Evolutionary conservation across 2,888 invertebrate species (phyloP).

Genomic region (Caenorhabditis angaria): DNA sequence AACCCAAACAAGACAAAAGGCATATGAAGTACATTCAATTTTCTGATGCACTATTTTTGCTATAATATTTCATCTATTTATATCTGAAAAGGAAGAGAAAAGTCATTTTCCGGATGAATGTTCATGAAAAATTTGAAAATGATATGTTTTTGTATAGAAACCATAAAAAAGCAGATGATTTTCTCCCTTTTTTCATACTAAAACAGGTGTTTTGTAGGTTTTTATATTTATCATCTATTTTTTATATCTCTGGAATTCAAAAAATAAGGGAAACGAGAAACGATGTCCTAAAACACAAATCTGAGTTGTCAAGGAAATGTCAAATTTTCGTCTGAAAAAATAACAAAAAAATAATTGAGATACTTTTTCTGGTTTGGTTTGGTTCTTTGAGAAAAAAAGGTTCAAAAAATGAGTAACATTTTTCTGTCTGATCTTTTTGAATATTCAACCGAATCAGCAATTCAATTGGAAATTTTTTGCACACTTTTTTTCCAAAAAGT

Average conservation of each 20-base stretch:
- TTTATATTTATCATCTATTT: background rate
- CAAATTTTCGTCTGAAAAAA: background rate
- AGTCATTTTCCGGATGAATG: too few relatives aligned
- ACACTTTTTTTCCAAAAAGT: too few relatives aligned
- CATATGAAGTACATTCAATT: too few relatives aligned
- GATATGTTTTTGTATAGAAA: background rate
- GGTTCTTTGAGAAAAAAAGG: background rate
- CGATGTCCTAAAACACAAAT: background rate
- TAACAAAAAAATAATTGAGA: too few relatives aligned
- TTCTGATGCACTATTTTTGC: too few relatives aligned
- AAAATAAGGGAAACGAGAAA: background rate
- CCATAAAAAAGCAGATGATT: background rate
- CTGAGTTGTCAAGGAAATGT: conserved; percentile 4
- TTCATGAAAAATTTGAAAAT: background rate
- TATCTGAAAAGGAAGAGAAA: too few relatives aligned
- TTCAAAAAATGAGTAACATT: background rate
- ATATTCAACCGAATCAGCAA: background rate
- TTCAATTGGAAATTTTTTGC: background rate
- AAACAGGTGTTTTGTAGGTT: background rate
- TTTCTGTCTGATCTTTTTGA: background rate
- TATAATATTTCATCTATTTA: too few relatives aligned
- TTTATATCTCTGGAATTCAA: background rate
- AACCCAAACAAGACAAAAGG: too few relatives aligned
- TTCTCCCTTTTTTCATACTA: background rate
- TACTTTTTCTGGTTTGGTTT: too few relatives aligned